Percentiles rank a stretch among this genome's conserved stretches.
phyloP scores from a whole-genome alignment of 2,113 vertebrate species.

The Motacilla tschutschensis region DNA sequence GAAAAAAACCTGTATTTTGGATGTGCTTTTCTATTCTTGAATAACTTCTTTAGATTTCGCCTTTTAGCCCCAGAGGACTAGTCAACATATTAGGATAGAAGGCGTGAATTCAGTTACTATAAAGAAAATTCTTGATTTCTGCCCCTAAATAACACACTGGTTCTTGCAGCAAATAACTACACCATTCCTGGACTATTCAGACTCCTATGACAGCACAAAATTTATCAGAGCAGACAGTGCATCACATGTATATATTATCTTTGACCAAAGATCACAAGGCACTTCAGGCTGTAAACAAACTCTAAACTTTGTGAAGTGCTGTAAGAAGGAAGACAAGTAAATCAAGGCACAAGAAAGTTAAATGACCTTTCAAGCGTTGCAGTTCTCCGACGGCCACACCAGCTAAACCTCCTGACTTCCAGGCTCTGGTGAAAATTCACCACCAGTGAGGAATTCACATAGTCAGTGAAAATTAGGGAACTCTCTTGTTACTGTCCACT shows the following conservation, averaged over 20 bases:
- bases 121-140: neutral
- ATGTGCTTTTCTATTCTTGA: neutral
- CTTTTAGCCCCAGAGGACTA: neutral
- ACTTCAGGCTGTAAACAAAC: neutral
- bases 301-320: neutral
- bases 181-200: neutral
- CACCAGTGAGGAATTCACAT: neutral
- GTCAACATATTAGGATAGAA: neutral
- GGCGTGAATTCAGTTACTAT: neutral
- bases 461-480: neutral
- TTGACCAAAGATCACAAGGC: constrained; percentile 7
- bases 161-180: neutral
- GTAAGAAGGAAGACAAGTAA: neutral
- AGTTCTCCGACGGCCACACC: neutral
- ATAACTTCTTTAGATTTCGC: neutral
- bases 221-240: neutral
- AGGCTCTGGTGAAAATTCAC: neutral
- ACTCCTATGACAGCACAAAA: neutral
- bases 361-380: neutral
- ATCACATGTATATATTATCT: neutral
- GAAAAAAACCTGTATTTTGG: neutral
- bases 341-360: neutral
- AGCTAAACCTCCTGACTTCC: neutral
- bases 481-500: neutral
- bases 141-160: neutral